Percentiles rank a stretch among this genome's conserved stretches.
These are phyloP conservation scores for Nomada fabriciana DNA, from an alignment of 2,888 invertebrate species.

Conservation along the genomic window DNA sequence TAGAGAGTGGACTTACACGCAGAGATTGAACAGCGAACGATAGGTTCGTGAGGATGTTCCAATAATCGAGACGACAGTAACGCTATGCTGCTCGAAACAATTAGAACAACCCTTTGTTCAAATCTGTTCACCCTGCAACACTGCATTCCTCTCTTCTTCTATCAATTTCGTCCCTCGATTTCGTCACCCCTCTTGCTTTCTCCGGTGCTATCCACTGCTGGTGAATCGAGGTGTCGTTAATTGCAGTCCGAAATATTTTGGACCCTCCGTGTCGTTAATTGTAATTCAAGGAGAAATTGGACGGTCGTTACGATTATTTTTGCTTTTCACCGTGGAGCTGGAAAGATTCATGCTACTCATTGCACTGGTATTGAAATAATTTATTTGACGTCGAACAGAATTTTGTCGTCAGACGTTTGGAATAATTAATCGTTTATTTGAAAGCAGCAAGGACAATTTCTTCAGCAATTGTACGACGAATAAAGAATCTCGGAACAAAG, in stretches of 20 bases:
- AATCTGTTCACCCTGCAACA: not conserved
- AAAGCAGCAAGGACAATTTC: not conserved
- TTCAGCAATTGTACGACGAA: not conserved
- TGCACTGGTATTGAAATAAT: too few species aligned
- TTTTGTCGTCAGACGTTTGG: too few species aligned
- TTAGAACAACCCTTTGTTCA: conserved; percentile 4
- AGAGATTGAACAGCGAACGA: conserved; percentile 21
- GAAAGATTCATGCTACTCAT: too few species aligned
- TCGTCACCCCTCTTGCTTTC: not conserved
- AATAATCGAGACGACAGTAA: conserved; percentile 4
- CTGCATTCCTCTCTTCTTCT: not conserved
- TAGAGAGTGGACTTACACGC: not conserved
- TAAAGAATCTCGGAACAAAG: conserved; percentile 1
- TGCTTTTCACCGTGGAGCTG: too few species aligned
- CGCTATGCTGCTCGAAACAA: not conserved
- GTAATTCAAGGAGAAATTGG: too few species aligned
- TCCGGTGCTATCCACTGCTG: not conserved
- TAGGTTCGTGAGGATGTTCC: conserved; percentile 25
- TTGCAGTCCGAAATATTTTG: not conserved
- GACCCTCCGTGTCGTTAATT: too few species aligned
- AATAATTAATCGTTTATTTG: not conserved
- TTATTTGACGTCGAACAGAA: too few species aligned
- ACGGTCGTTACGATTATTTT: too few species aligned
- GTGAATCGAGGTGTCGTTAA: not conserved
- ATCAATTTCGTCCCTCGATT: not conserved